phyloP scores from a whole-genome alignment of 2,888 invertebrate genomes.

The Lamellibrachia columna region DNA sequence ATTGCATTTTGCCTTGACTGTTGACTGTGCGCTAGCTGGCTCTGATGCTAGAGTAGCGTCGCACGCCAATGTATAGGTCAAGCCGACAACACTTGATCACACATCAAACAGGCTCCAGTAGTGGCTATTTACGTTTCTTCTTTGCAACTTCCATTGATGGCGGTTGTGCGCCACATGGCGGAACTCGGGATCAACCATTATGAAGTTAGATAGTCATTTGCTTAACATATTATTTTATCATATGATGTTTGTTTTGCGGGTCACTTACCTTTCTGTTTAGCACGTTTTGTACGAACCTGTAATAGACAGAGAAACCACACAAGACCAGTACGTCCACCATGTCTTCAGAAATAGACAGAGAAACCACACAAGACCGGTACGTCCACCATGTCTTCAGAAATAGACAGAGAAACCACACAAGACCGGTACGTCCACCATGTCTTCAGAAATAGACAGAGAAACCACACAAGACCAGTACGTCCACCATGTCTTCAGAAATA shows the following conservation, averaged over 20 bases:
- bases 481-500: no score
- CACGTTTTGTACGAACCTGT: neutral
- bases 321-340: no score
- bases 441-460: neutral
- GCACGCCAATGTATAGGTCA: neutral
- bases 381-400: no score
- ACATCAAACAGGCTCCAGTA: neutral
- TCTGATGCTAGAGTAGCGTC: neutral
- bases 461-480: neutral
- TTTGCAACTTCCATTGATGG: neutral
- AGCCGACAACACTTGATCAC: neutral
- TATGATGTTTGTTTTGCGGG: neutral
- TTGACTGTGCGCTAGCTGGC: neutral
- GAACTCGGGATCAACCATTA: neutral
- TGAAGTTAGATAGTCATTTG: neutral
- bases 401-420: neutral
- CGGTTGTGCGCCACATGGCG: neutral
- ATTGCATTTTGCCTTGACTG: neutral
- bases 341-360: no score
- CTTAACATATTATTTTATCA: neutral
- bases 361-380: no score
- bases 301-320: neutral
- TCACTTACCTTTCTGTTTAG: neutral
- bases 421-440: neutral
- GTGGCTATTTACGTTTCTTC: neutral